phyloP scores from a whole-genome alignment of 2,113 vertebrate genomes.

The Dipodomys merriami region DNA sequence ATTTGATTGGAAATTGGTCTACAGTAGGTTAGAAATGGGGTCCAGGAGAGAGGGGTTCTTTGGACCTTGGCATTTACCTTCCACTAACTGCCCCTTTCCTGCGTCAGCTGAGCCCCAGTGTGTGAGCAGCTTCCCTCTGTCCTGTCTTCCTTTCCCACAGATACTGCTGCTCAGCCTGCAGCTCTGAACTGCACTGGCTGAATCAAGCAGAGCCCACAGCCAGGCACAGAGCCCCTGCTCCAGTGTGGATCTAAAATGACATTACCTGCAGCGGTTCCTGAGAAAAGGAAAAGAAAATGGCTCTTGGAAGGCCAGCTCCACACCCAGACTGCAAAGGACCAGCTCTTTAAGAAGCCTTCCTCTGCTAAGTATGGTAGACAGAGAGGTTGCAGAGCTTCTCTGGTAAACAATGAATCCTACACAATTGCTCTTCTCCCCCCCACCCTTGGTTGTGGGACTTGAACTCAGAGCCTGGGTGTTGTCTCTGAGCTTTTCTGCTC shows the following conservation, averaged over 20 bases:
- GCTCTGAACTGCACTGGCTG: too few species aligned
- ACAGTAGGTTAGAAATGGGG: not conserved
- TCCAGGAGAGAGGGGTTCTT: not conserved
- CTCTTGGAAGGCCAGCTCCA: not conserved
- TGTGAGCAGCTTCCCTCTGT: too few species aligned
- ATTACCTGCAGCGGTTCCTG: not conserved
- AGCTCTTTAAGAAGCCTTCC: not conserved
- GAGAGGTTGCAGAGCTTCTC: not conserved
- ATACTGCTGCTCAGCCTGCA: not conserved
- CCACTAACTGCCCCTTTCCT: accelerated
- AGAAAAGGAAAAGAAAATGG: not conserved
- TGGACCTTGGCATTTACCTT: not conserved
- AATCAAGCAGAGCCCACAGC: not conserved
- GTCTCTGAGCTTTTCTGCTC: too few species aligned
- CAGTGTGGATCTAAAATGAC: not conserved
- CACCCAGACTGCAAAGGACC: too few species aligned
- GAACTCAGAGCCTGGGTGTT: too few species aligned
- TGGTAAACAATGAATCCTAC: not conserved
- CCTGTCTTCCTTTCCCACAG: accelerated
- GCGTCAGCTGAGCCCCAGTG: not conserved
- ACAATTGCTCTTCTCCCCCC: not conserved
- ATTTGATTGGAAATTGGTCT: not conserved
- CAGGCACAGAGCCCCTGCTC: accelerated
- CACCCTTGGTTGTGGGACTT: not conserved
- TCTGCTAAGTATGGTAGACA: not conserved